Base-by-base conservation (phyloP, 2,888 invertebrate genomes). In the Timandra comae region DNA sequence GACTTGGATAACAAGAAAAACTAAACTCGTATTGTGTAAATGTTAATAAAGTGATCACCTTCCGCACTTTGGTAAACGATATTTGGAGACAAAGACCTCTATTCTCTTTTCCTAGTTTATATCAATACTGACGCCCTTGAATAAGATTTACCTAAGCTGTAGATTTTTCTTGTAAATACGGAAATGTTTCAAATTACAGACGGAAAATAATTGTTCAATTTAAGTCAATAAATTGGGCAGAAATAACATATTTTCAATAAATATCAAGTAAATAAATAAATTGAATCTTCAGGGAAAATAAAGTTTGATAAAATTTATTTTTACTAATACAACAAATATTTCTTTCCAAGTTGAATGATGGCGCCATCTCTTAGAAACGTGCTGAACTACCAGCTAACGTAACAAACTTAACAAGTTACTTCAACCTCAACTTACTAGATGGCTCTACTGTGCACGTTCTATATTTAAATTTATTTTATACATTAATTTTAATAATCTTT, bases 91-190 rank as follows among this genome's bases (percentile, higher is more conserved):
- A 76, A 63, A 76, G 75, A 65, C 74, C 69, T 70, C 70, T 63
- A 52, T 53, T 60, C 59, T 71, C 62, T 74, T 79, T 82, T 80
- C 79, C 78, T 79, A 74, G 67, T 78, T 75, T 66, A 69, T 68
- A 63, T 67, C 60, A 70, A 73, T 61, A 63, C 61, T 65, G 63
- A 60, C 53, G 74, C 68, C 81, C 77, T 79, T 79, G 77, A 63
- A 57, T 52, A 53, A 42, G 56, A 62, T 43, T 46, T 46, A 39
- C 37, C 38, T 43, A 40, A 46, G 43, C 43, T 12, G 26, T 38
- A 33, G 30, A 31, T 27, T 38, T 46, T 43, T 36, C 16, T 16
- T 33, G 29, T 20, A 25, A 16, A 23, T 6, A 16, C 16, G 16
- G 16, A 16, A 16, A 16, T 16, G n/a, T n/a, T n/a, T n/a, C n/a